These are phyloP conservation scores for Epirrhoe alternata DNA, from an alignment of 2,888 invertebrate genomes.

Conservation along the genomic window DNA sequence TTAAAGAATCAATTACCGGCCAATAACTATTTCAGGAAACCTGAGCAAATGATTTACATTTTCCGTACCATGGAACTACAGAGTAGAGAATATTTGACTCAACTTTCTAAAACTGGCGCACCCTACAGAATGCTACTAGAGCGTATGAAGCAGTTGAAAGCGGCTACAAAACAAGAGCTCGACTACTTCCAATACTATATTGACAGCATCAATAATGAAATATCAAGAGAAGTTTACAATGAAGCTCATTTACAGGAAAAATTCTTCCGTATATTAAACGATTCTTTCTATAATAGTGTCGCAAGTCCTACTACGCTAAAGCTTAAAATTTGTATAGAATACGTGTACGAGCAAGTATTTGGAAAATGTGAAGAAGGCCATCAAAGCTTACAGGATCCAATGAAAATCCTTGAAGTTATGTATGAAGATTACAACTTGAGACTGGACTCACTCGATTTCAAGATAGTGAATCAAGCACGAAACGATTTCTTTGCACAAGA, in stretches of 20 bases:
- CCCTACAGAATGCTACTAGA: slow-evolving; percentile 66
- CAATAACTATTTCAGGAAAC: slow-evolving; percentile 64
- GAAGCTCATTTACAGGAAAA: slow-evolving; percentile 72
- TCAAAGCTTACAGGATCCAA: slow-evolving; percentile 71
- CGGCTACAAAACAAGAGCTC: slow-evolving; percentile 66
- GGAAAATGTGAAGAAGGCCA: slow-evolving; percentile 81
- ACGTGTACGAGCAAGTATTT: slow-evolving; percentile 77
- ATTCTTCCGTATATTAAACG: slow-evolving; percentile 74
- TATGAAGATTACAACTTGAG: slow-evolving; percentile 78
- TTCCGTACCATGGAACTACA: slow-evolving; percentile 79
- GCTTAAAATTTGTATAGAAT: slow-evolving; percentile 78
- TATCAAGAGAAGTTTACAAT: slow-evolving; percentile 68
- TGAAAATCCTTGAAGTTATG: slow-evolving; percentile 78
- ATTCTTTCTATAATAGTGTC: slow-evolving; percentile 72
- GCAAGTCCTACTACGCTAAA: slow-evolving; percentile 73
- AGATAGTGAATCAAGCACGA: slow-evolving; percentile 73
- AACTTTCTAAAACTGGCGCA: slow-evolving; percentile 70
- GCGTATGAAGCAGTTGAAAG: slow-evolving; percentile 68
- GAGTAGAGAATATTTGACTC: slow-evolving; percentile 76
- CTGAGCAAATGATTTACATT: slow-evolving; percentile 72
- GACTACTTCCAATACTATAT: slow-evolving; percentile 80
- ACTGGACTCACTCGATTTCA: slow-evolving; percentile 74
- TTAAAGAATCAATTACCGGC: slow-evolving; percentile 64
- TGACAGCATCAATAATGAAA: slow-evolving; percentile 66
- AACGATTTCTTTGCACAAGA: slow-evolving; percentile 76